Evolutionary conservation across 2,888 invertebrate species (phyloP).

Genomic region (Sabatieria punctata): DNA sequence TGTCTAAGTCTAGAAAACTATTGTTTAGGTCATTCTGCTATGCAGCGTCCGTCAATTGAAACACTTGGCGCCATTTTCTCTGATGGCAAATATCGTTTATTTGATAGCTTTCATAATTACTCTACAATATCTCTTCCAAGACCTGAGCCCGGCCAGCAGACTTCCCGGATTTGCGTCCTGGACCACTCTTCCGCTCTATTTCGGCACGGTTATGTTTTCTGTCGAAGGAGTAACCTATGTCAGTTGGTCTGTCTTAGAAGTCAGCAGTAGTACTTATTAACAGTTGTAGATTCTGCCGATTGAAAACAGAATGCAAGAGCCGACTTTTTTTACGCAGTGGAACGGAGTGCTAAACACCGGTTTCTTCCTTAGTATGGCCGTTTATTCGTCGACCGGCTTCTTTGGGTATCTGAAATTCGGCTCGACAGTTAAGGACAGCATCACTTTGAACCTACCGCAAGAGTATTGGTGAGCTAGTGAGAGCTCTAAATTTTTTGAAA

Average conservation of each 20-base stretch:
- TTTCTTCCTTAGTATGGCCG: conserved; percentile 19
- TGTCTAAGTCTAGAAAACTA: too few relatives aligned
- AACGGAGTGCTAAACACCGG: conserved; percentile 26
- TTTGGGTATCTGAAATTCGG: conserved; percentile 28
- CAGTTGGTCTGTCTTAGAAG: too few relatives aligned
- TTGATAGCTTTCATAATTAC: conserved; percentile 59
- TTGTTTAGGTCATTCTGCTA: too few relatives aligned
- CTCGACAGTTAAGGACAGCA: conserved; percentile 22
- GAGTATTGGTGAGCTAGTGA: background rate
- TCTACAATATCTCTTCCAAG: conserved; percentile 64
- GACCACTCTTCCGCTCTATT: conserved; percentile 55
- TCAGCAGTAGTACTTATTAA: too few relatives aligned
- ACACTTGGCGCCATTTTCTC: conserved; percentile 65
- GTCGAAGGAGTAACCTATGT: conserved; percentile 70
- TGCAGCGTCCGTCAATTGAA: too few relatives aligned
- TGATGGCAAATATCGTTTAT: conserved; percentile 65
- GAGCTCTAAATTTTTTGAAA: background rate
- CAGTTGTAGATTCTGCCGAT: conserved; percentile 29
- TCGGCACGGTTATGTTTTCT: conserved; percentile 84
- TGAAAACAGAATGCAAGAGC: conserved; percentile 28
- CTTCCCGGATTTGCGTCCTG: conserved; percentile 16
- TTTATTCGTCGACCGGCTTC: conserved; percentile 21
- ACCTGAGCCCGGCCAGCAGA: conserved; percentile 44
- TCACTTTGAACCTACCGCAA: conserved; percentile 27
- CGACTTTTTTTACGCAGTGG: conserved; percentile 22